A percentile compares a stretch with the other conserved stretches of the same genome.
Evolutionary conservation across 2,888 invertebrate genomes (phyloP).

Genomic region (Orthosia cruda): DNA sequence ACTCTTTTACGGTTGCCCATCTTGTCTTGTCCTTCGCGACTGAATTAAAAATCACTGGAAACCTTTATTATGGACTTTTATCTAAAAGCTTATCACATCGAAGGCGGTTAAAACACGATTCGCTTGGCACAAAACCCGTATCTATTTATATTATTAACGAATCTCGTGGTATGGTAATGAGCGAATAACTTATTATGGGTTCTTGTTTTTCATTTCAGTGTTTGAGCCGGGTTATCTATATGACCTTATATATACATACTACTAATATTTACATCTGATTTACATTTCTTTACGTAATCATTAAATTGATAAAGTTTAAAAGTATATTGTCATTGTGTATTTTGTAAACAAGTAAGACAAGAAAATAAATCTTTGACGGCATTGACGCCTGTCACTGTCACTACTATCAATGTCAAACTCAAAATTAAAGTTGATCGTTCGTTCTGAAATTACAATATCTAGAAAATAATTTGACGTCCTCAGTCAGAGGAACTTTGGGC

Average conservation of each 20-base stretch:
- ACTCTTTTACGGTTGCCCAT: slow-evolving; percentile 91
- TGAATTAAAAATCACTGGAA: slow-evolving; percentile 21
- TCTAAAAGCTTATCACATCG: slow-evolving; percentile 43
- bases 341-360: slow-evolving; percentile 36
- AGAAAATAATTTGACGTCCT: no score
- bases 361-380: slow-evolving; percentile 2
- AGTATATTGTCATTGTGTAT: not conserved
- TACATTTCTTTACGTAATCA: slow-evolving; percentile 4
- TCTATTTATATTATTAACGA: slow-evolving; percentile 2
- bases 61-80: slow-evolving; percentile 31
- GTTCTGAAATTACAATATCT: no score
- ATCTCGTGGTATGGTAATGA: not conserved
- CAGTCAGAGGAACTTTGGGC: no score
- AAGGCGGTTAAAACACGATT: slow-evolving; percentile 12
- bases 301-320: not conserved
- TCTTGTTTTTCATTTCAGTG: not conserved
- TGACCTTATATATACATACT: not conserved
- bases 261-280: not conserved
- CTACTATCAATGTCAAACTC: slow-evolving; percentile 2
- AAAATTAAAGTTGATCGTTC: not conserved
- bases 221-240: not conserved
- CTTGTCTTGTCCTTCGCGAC: slow-evolving; percentile 17
- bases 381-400: slow-evolving; percentile 10
- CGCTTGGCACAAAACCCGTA: slow-evolving; percentile 16
- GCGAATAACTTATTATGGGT: not conserved